Evolutionary conservation across 2,797 vertebrate species (phyloP), one percentile per base, ranked within the genome.

Genomic region (Anguilla marmorata): DNA sequence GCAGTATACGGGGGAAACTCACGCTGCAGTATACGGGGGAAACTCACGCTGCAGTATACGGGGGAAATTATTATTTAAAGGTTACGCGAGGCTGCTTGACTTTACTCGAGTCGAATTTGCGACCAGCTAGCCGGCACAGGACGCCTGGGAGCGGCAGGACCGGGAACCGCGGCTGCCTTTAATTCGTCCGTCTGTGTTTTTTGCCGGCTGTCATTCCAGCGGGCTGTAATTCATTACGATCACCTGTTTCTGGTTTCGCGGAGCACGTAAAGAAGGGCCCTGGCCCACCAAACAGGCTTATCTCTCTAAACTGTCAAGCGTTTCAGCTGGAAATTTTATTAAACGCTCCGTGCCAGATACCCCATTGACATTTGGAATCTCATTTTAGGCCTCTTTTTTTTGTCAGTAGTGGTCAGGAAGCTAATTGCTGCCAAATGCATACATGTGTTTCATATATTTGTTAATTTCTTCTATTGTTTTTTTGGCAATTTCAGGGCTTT

Each of bases 391-490:
- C 9, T 8, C 7, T 41, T 50, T 87, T 87, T 87, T 74, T 58
- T 45, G 41, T 45, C 66, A 87, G 74, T 37, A 82, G 79, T 87
- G 79, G 84, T 83, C 85, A 50, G 56, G 80, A 86, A 85, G 41
- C 85, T 41, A 48, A 66, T 66, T 54, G 60, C 86, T 45, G 88
- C 89, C 91, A 92, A 88, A 90, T 88, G 72, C 85, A 74, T 91
- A 87, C 91, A 92, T 89, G 88, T 90, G 90, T 92, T 92, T 91
- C 89, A 92, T 88, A 90, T 90, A 89, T 91, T 91, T 87, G 84
- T 85, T 86, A 85, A 87, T 84, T 89, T 91, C 58, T 24, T 89
- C 45, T 83, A 88, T 88, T 89, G 76, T 88, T 88, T 88, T 52
- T 84, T 88, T 76, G 54, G 86, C 87, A 50, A 63, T 66, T 85